Percentiles rank a stretch among this genome's conserved stretches.
phyloP scores from a whole-genome alignment of 2,113 vertebrate genomes.

The Condylura cristata region DNA sequence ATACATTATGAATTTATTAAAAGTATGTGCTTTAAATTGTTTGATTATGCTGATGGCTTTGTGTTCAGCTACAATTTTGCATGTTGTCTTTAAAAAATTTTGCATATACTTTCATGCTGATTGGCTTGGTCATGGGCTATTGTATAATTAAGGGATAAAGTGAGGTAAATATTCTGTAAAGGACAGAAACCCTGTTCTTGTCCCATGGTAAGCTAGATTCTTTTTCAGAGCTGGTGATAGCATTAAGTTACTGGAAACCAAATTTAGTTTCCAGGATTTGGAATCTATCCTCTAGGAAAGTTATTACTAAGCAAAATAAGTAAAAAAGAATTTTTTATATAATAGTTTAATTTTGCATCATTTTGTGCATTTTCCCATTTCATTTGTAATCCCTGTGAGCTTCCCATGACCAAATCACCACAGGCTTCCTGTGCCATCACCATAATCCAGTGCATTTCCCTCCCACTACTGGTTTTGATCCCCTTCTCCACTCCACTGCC shows the following conservation, averaged over 20 bases:
- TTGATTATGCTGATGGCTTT: slow-evolving; percentile 46
- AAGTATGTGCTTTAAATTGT: background rate
- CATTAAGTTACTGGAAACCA: background rate
- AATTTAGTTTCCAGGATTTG: background rate
- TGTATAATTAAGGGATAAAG: background rate
- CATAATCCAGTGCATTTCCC: too few species aligned
- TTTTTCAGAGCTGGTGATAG: background rate
- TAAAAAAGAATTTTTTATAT: too few species aligned
- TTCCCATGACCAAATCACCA: too few species aligned
- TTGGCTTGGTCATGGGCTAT: background rate
- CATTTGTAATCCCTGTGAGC: too few species aligned
- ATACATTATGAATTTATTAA: slow-evolving; percentile 37
- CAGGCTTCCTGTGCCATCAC: too few species aligned
- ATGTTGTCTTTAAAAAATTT: background rate
- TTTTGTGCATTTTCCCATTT: too few species aligned
- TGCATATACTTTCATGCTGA: background rate
- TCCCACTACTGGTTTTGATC: too few species aligned
- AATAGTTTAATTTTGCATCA: too few species aligned
- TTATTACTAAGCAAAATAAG: background rate
- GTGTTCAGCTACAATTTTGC: background rate
- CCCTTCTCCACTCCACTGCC: too few species aligned
- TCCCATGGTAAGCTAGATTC: background rate
- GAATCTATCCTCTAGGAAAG: background rate
- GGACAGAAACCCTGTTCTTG: slow-evolving; percentile 18
- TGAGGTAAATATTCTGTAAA: background rate